These are phyloP conservation scores for Thalpophila matura DNA, from an alignment of 2,888 invertebrate genomes.

Conservation along the genomic window DNA sequence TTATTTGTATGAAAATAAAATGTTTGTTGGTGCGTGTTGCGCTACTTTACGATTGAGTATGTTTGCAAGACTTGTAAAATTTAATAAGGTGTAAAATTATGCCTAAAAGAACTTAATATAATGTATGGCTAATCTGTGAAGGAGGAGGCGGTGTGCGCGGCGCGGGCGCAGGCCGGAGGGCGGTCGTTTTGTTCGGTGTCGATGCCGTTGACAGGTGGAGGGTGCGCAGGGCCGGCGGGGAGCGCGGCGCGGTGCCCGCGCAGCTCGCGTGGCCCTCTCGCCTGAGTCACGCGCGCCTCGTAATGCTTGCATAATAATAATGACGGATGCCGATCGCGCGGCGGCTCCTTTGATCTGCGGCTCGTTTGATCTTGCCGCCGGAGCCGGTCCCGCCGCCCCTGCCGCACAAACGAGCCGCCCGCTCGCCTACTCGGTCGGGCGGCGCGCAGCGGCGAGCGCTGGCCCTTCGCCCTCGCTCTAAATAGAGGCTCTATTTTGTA, in stretches of 20 bases:
- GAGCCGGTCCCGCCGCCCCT: slow-evolving; percentile 88
- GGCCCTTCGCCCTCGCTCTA: slow-evolving; percentile 90
- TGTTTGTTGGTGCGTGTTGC: no score
- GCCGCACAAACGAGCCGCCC: slow-evolving; percentile 89
- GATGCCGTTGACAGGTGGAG: slow-evolving; percentile 78
- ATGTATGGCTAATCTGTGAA: slow-evolving; percentile 74
- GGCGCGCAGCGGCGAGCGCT: slow-evolving; percentile 81
- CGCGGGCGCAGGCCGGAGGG: slow-evolving; percentile 65
- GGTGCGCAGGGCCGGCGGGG: slow-evolving; percentile 71
- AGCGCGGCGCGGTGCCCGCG: slow-evolving; percentile 83
- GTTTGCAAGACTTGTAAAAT: slow-evolving; percentile 47
- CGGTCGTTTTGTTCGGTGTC: slow-evolving; percentile 70
- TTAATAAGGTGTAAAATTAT: slow-evolving; percentile 76
- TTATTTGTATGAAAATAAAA: no score
- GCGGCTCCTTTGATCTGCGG: slow-evolving; percentile 90
- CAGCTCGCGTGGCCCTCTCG: slow-evolving; percentile 89
- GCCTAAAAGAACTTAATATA: slow-evolving; percentile 65
- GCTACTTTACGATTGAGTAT: not conserved
- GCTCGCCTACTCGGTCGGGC: slow-evolving; percentile 89
- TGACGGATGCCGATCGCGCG: slow-evolving; percentile 91
- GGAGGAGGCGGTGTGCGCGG: slow-evolving; percentile 61
- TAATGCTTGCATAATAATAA: slow-evolving; percentile 91
- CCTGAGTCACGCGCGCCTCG: slow-evolving; percentile 90
- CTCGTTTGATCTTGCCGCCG: slow-evolving; percentile 89
- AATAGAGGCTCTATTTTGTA: slow-evolving; percentile 90